A percentile compares a stretch with the other conserved stretches of the same genome.
phyloP scores from a whole-genome alignment of 2,797 vertebrate genomes.

The Trachurus trachurus region DNA sequence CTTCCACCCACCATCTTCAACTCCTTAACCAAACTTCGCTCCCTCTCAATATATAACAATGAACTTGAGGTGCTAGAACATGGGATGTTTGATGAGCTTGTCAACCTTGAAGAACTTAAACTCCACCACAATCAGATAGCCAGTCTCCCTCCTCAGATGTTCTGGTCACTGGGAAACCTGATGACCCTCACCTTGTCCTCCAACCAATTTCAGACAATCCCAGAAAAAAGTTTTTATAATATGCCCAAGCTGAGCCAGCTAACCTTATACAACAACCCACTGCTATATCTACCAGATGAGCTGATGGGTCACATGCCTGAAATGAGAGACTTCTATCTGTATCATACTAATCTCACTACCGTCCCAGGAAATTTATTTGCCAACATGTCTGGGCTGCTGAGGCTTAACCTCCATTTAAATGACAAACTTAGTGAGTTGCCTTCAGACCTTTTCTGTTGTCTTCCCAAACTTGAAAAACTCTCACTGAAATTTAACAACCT shows the following conservation, averaged over 20 bases:
- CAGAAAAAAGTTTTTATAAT: conserved; percentile 87
- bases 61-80: conserved; percentile 81
- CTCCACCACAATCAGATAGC: conserved; percentile 86
- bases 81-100: conserved; percentile 83
- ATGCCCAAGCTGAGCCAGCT: conserved; percentile 83
- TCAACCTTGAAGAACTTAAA: conserved; percentile 82
- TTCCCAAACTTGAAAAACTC: conserved; percentile 84
- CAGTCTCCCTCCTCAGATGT: conserved; percentile 82
- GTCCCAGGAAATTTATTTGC: conserved; percentile 89
- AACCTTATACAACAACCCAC: conserved; percentile 89
- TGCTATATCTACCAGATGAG: conserved; percentile 85
- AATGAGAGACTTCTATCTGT: conserved; percentile 87
- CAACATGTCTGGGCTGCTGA: conserved; percentile 88
- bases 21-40: conserved; percentile 80
- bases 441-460: conserved; percentile 84
- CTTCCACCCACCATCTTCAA: conserved; percentile 85
- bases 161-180: conserved; percentile 86
- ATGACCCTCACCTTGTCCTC: conserved; percentile 82
- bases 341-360: conserved; percentile 86
- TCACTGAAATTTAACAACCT: conserved; percentile 86
- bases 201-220: conserved; percentile 86
- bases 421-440: conserved; percentile 84
- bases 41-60: conserved; percentile 86
- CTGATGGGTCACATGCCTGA: conserved; percentile 89
- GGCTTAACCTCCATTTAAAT: conserved; percentile 86